A percentile compares a stretch with the other conserved stretches of the same genome.
phyloP scores from a whole-genome alignment of 2,888 invertebrate species.

The Callyntrura sp. region DNA sequence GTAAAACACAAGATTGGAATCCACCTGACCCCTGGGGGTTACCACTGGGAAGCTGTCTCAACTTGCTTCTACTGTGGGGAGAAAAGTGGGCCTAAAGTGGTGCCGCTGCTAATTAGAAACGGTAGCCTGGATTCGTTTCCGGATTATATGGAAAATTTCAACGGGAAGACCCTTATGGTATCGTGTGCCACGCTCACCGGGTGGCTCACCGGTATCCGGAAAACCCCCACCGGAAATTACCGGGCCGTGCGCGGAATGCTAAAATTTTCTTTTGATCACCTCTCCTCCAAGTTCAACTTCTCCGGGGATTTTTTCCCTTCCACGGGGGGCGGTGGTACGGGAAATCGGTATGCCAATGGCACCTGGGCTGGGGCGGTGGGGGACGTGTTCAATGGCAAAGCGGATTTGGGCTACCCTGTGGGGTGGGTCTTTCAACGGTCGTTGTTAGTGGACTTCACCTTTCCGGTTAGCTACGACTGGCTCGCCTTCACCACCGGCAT shows the following conservation, averaged over 20 bases:
- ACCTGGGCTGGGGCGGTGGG: conserved; percentile 77
- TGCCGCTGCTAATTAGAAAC: too few species aligned
- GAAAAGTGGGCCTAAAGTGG: too few species aligned
- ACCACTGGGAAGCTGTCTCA: too few species aligned
- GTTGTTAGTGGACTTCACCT: conserved; percentile 64
- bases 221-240: not conserved
- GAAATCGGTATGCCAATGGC: conserved; percentile 32
- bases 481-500: conserved; percentile 73
- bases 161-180: not conserved
- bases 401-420: conserved; percentile 72
- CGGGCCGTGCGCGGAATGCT: conserved; percentile 43
- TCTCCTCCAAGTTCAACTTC: conserved; percentile 68
- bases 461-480: conserved; percentile 69
- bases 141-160: not conserved
- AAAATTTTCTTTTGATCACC: conserved; percentile 53
- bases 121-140: too few species aligned
- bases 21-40: too few species aligned
- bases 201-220: too few species aligned
- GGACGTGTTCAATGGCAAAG: conserved; percentile 62
- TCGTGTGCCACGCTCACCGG: too few species aligned
- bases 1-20: too few species aligned
- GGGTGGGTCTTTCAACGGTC: conserved; percentile 60
- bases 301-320: conserved; percentile 69
- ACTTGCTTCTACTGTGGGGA: too few species aligned
- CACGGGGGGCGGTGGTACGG: conserved; percentile 76